Evolutionary conservation across 2,113 vertebrate genomes (phyloP).

Genomic region (Phoenicopterus ruber): DNA sequence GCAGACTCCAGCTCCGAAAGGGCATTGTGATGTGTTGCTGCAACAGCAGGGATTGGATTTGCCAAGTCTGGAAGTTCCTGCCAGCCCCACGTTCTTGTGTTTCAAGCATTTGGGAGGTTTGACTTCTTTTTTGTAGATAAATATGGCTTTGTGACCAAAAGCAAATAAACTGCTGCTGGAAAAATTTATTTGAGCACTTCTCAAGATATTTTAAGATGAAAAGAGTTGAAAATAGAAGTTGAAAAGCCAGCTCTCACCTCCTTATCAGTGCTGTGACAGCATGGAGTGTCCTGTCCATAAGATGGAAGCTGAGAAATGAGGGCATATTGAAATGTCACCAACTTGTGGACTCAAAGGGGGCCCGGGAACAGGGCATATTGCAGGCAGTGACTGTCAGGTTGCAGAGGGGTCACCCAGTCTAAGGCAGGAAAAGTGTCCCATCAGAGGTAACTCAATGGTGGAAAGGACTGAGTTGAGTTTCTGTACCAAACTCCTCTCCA

Average conservation of each 20-base stretch:
- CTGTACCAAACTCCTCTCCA: neutral
- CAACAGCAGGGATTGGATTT: constrained; percentile 12
- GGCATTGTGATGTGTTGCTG: neutral
- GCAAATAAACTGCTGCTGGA: constrained; percentile 15
- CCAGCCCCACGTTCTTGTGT: neutral
- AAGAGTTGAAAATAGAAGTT: constrained; percentile 1
- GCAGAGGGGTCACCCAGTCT: neutral
- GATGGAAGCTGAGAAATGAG: neutral
- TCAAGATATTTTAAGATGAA: neutral
- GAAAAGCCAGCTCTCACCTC: neutral
- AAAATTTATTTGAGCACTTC: neutral
- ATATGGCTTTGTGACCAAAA: constrained; percentile 20
- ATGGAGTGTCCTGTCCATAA: neutral
- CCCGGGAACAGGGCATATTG: neutral
- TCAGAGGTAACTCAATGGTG: fast-evolving
- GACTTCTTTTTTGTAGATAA: constrained; percentile 1
- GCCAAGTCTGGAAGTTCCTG: constrained; percentile 11
- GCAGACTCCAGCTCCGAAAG: neutral
- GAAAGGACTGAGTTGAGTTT: neutral
- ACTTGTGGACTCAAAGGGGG: neutral
- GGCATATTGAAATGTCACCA: neutral
- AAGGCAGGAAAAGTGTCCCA: neutral
- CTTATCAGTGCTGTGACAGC: neutral
- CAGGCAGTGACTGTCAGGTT: neutral
- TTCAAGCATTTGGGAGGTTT: constrained; percentile 18